Evolutionary conservation across 1,140 invertebrate species (phyloP), one percentile per base, ranked within the genome.

Genomic region (Lasaia peninsularis): DNA sequence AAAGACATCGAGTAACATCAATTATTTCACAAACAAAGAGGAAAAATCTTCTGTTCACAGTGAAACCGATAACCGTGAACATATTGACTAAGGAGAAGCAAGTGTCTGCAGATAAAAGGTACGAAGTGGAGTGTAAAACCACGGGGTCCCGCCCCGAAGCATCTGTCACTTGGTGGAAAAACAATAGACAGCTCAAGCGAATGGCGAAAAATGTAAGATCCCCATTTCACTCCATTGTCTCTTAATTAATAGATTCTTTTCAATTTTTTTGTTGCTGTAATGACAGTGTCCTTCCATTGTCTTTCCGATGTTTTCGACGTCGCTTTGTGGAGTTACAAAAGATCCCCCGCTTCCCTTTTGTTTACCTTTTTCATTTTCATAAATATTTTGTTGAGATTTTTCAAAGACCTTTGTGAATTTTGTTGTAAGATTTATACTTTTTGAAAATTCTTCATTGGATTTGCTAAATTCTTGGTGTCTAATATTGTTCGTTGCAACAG

Each of bases 161-260:
- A 2, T 86, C 92, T n/a, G 95, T 97, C 69, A 94, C 94, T 16
- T 97, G 95, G 95, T 96, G 94, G 94, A 96, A 95, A 77, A 94
- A 94, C 60, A 95, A 92, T 74, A 91, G 93, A 69, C 93, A 94
- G 75, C 92, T 96, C 34, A 94, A 95, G 83, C 91, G 92, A 77
- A 92, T 94, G 79, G 92, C 93, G 52, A 94, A 95, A 86, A 95
- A 93, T 73, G 94, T 96, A 88, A 95, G 94, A 56, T 44, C 66
- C 69, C 67, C 74, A 76, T 80, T 74, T 80, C 58, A 51, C 54
- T 53, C 66, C 56, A 71, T 79, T 85, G 74, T 78, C 49, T 60
- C 71, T 73, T 82, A 80, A 83, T 83, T 78, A 81, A 78, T 84
- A 73, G 70, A 81, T 80, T 78, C 71, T 69, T 80, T 76, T 69